phyloP scores from a whole-genome alignment of 2,888 invertebrate genomes.

The Axea sp. region DNA sequence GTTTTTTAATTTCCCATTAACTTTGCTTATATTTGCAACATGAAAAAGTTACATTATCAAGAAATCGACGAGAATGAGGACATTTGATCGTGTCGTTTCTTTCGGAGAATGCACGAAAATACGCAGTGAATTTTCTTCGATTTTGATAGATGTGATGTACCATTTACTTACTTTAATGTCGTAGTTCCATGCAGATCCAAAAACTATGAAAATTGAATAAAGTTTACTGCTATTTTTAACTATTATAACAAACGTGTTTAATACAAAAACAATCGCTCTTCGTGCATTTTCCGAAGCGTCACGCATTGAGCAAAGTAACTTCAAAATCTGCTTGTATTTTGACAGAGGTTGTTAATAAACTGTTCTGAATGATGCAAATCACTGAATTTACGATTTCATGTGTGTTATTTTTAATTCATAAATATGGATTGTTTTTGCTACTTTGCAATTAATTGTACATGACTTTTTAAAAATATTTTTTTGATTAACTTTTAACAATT shows the following conservation, averaged over 20 bases:
- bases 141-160: neutral
- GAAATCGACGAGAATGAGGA: conserved; percentile 55
- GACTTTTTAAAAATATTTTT: too few species aligned
- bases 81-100: conserved; percentile 11
- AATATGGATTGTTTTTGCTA: too few species aligned
- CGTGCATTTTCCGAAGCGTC: conserved; percentile 8
- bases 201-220: conserved; percentile 3
- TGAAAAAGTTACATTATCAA: conserved; percentile 59
- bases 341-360: conserved; percentile 4
- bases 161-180: conserved; percentile 15
- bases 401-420: too few species aligned
- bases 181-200: conserved; percentile 9
- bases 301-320: conserved; percentile 6
- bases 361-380: too few species aligned
- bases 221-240: conserved; percentile 23
- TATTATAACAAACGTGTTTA: neutral
- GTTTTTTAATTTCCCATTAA: conserved; percentile 16
- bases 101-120: conserved; percentile 21
- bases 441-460: too few species aligned
- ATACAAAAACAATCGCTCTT: neutral
- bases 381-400: too few species aligned
- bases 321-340: conserved; percentile 11
- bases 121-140: conserved; percentile 20
- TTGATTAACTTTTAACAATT: too few species aligned
- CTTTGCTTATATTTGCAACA: conserved; percentile 40